phyloP scores from a whole-genome alignment of 2,797 vertebrate genomes.

The Chaenodraco wilsoni region DNA sequence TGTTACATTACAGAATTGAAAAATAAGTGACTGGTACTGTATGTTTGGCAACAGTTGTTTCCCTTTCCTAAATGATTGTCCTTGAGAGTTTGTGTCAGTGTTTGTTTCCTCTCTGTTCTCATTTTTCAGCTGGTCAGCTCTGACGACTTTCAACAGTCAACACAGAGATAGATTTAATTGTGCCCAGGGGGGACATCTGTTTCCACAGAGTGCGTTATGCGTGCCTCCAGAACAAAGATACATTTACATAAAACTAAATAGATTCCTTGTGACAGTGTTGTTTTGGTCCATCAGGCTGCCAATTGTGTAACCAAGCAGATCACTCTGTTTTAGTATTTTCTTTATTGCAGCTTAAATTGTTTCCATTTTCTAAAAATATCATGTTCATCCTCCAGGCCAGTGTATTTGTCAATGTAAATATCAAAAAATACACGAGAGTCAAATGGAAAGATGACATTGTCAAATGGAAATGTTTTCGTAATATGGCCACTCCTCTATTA shows the following conservation, averaged over 20 bases:
- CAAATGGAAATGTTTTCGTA: slow-evolving; percentile 6
- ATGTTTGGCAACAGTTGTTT: not conserved
- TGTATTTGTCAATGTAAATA: not conserved
- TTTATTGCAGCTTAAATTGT: slow-evolving; percentile 12
- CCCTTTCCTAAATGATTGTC: not conserved
- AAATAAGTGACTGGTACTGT: not conserved
- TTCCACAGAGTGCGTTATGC: not conserved
- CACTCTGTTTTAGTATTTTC: not conserved
- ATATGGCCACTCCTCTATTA: not conserved
- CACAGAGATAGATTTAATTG: not conserved
- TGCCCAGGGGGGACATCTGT: not conserved
- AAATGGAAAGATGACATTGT: slow-evolving; percentile 5
- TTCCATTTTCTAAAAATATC: slow-evolving; percentile 20
- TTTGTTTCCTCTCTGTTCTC: slow-evolving; percentile 11
- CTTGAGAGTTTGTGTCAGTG: slow-evolving; percentile 8
- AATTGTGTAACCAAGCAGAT: slow-evolving; percentile 1
- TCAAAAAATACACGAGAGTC: not conserved
- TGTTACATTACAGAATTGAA: not conserved
- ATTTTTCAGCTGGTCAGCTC: slow-evolving; percentile 9
- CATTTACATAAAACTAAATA: not conserved
- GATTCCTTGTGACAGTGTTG: not conserved
- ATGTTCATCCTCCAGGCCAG: not conserved
- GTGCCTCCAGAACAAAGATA: not conserved
- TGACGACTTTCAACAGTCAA: not conserved
- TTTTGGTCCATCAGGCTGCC: not conserved